phyloP scores from a whole-genome alignment of 2,888 invertebrate genomes.

The Abrostola triplasia region DNA sequence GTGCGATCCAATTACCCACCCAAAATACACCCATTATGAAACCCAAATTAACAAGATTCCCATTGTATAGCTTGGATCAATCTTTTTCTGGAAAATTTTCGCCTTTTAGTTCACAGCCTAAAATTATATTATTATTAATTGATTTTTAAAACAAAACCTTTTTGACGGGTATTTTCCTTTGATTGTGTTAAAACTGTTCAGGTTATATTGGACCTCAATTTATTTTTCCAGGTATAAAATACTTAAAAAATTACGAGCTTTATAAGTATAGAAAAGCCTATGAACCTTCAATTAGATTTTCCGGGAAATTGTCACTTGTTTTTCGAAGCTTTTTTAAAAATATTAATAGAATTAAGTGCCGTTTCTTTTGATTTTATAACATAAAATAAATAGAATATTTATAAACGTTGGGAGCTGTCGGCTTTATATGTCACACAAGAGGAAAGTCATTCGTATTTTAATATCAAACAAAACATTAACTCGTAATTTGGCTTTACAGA shows the following conservation, averaged over 20 bases:
- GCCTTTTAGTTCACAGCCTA: too few relatives aligned
- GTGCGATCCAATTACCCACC: conserved; percentile 29
- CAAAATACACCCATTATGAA: conserved; percentile 12
- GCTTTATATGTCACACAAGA: neutral
- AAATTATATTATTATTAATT: too few relatives aligned
- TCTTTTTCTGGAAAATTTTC: too few relatives aligned
- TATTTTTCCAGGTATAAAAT: neutral
- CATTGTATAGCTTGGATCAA: conserved; percentile 1
- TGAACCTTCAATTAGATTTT: conserved; percentile 3
- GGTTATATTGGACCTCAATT: neutral
- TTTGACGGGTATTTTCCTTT: too few relatives aligned
- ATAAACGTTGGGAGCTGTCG: neutral
- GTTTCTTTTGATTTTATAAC: neutral
- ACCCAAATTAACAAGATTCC: conserved; percentile 5
- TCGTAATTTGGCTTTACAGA: too few relatives aligned
- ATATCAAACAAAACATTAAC: too few relatives aligned
- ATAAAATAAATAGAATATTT: neutral
- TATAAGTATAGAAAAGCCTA: conserved; percentile 1
- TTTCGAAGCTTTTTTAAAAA: conserved; percentile 5
- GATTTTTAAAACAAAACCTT: too few relatives aligned
- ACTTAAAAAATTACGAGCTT: conserved; percentile 2
- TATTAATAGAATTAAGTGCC: conserved; percentile 25
- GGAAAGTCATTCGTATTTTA: too few relatives aligned
- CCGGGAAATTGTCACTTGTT: conserved; percentile 1
- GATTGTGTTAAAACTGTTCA: neutral